Conservation (phyloP, 1,140 invertebrate species). For the Zaprionus lachaisei region DNA sequence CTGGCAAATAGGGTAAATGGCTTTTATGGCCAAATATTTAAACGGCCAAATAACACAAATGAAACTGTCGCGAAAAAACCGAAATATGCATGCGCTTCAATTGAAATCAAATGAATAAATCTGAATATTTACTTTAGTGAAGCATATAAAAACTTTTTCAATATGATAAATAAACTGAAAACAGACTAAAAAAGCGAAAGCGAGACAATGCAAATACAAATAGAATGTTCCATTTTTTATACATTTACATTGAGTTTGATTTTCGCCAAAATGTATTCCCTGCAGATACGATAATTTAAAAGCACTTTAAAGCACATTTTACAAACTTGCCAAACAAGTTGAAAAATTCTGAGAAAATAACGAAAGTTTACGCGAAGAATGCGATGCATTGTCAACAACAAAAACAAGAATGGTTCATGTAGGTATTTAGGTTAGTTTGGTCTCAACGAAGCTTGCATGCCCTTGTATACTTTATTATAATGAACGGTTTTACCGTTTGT, state of each 20-base stretch:
- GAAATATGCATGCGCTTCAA: constrained; percentile 4
- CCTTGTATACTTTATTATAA: background rate
- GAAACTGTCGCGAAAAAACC: constrained; percentile 2
- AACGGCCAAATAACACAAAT: constrained; percentile 25
- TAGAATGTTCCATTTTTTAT: background rate
- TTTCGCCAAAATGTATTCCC: background rate
- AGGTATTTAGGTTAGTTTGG: background rate
- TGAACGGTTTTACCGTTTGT: too few relatives aligned
- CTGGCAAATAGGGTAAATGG: constrained; percentile 76
- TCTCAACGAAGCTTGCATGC: background rate
- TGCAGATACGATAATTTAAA: background rate
- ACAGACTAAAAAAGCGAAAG: background rate
- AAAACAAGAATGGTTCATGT: constrained; percentile 48
- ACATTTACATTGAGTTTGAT: background rate
- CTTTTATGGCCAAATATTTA: constrained; percentile 66
- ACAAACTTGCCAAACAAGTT: constrained; percentile 17
- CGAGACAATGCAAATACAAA: background rate
- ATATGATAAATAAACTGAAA: background rate
- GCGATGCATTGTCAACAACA: constrained; percentile 69
- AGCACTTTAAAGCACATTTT: constrained; percentile 1
- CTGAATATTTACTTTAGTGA: background rate
- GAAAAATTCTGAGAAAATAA: constrained; percentile 4
- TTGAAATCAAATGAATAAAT: background rate
- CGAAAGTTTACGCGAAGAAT: constrained; percentile 58
- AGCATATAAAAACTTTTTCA: background rate